Conservation (phyloP, 2,888 invertebrate genomes). For the Eristalis arbustorum region DNA sequence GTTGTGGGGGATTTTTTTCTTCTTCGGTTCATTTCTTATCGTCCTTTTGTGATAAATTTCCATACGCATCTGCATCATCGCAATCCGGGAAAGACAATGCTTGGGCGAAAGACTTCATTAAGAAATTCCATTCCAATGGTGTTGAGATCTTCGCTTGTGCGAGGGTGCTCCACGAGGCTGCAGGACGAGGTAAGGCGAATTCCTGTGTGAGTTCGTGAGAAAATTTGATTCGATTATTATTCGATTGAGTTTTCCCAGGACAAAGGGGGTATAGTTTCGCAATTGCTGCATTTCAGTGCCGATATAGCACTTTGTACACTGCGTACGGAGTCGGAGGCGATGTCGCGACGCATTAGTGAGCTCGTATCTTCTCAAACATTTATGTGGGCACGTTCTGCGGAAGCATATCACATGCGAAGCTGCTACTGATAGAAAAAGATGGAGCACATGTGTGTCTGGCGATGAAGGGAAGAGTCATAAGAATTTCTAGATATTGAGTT, state of each 20-base stretch:
- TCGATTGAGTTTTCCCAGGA: conserved; percentile 42
- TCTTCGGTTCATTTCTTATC: not conserved
- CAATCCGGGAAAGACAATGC: conserved; percentile 60
- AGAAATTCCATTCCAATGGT: conserved; percentile 58
- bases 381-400: not conserved
- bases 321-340: not conserved
- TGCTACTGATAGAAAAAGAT: not conserved
- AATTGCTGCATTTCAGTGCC: not conserved
- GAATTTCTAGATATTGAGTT: not conserved
- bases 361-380: not conserved
- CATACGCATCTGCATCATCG: conserved; percentile 52
- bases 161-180: not conserved
- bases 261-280: not conserved
- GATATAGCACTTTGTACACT: not conserved
- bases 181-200: conserved; percentile 27
- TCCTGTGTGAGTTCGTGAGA: conserved; percentile 57
- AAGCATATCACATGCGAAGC: not conserved
- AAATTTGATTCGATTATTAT: conserved; percentile 66
- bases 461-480: not conserved
- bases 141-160: not conserved
- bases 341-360: not conserved
- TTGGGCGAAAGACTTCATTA: conserved; percentile 61
- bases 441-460: not conserved
- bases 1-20: conserved; percentile 24
- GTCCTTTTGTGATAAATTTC: conserved; percentile 41